A percentile compares a stretch with the other conserved stretches of the same genome.
Conservation (phyloP, 2,888 invertebrate genomes). For the Ichneumon xanthorius region DNA sequence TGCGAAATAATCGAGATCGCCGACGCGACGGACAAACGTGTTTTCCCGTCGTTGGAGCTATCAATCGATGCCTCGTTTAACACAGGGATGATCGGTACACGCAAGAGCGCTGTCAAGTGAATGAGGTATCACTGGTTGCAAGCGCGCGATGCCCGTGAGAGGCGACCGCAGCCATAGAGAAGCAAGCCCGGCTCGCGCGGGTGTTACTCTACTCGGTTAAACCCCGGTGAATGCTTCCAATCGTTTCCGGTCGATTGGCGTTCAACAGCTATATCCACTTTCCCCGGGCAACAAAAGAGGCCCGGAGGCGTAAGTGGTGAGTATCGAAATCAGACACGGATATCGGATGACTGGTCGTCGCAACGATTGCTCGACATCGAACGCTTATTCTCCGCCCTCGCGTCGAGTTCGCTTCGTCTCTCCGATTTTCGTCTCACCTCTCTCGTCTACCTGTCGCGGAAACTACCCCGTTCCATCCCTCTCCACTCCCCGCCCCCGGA, state of each 20-base stretch:
- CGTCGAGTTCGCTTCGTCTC: slow-evolving; percentile 25
- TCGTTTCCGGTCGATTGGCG: slow-evolving; percentile 78
- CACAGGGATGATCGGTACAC: slow-evolving; percentile 40
- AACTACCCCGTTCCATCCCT: slow-evolving; percentile 9
- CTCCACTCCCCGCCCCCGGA: background rate
- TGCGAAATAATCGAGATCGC: slow-evolving; percentile 11
- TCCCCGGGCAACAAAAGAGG: slow-evolving; percentile 71
- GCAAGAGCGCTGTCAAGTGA: slow-evolving; percentile 42
- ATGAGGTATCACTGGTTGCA: slow-evolving; percentile 29
- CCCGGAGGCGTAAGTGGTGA: slow-evolving; percentile 50
- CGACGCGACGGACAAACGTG: slow-evolving; percentile 9
- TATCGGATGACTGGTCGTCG: slow-evolving; percentile 71
- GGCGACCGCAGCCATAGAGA: slow-evolving; percentile 45
- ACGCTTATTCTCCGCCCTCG: slow-evolving; percentile 31
- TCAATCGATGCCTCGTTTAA: slow-evolving; percentile 45
- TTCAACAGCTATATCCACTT: slow-evolving; percentile 77
- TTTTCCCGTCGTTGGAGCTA: slow-evolving; percentile 37
- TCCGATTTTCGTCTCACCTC: slow-evolving; percentile 37
- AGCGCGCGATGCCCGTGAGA: slow-evolving; percentile 28
- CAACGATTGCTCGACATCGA: slow-evolving; percentile 62
- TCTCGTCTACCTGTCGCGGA: slow-evolving; percentile 34
- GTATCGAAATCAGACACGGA: slow-evolving; percentile 72
- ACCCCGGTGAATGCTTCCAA: slow-evolving; percentile 72
- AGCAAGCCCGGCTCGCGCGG: slow-evolving; percentile 28
- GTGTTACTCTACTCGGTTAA: slow-evolving; percentile 64